Percentiles rank a stretch among this genome's conserved stretches.
phyloP scores from a whole-genome alignment of 2,888 invertebrate genomes.

The Sabatieria punctata region DNA sequence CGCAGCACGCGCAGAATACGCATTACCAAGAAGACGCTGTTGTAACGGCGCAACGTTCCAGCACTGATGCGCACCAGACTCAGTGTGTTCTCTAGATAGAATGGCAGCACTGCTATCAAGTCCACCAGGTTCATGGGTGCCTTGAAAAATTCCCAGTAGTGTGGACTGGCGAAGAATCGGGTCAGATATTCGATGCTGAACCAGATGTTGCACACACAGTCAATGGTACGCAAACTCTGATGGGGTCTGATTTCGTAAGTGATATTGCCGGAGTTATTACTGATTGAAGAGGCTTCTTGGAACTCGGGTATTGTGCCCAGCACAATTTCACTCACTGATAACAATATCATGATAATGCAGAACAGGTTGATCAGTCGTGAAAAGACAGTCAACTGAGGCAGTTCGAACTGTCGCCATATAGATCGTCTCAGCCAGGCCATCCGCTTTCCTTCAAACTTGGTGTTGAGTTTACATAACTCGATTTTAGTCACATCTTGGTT shows the following conservation, averaged over 20 bases:
- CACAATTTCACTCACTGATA: constrained; percentile 27
- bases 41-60: background rate
- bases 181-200: constrained; percentile 27
- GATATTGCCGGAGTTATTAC: too few species aligned
- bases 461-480: too few species aligned
- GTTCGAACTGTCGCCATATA: too few species aligned
- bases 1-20: constrained; percentile 26
- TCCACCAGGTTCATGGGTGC: constrained; percentile 12
- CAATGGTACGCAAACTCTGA: constrained; percentile 13
- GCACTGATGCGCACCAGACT: constrained; percentile 15
- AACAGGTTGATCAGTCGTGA: constrained; percentile 26
- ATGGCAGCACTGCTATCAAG: constrained; percentile 26
- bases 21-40: constrained; percentile 29
- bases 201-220: constrained; percentile 27
- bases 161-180: constrained; percentile 11
- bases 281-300: too few species aligned
- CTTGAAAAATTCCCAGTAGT: background rate
- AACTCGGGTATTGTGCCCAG: constrained; percentile 30
- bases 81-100: constrained; percentile 26
- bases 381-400: too few species aligned
- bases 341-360: constrained; percentile 26
- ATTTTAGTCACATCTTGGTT: too few species aligned
- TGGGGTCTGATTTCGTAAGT: too few species aligned
- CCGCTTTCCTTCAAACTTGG: too few species aligned
- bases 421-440: too few species aligned